Conservation (phyloP, 2,888 invertebrate genomes). For the Acutogordius australiensis region DNA sequence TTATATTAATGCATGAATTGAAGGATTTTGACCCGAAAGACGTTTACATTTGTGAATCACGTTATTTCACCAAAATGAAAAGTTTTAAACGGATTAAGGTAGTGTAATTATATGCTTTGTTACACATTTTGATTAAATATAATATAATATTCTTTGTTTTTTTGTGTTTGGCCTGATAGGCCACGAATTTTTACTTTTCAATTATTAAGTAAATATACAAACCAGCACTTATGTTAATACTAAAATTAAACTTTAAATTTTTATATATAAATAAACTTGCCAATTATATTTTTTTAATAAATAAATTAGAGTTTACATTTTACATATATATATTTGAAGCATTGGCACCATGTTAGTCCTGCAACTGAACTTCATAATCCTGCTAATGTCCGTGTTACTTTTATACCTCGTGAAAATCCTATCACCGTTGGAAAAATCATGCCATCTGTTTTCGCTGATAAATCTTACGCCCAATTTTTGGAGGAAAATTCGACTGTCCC, state of each 20-base stretch:
- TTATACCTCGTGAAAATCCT: neutral
- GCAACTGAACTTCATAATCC: neutral
- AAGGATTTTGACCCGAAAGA: slow-evolving; percentile 53
- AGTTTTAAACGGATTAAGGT: slow-evolving; percentile 55
- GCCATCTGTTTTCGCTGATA: neutral
- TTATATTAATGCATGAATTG: no score
- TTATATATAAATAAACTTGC: no score
- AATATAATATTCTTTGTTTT: neutral
- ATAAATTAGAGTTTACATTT: neutral
- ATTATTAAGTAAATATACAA: no score
- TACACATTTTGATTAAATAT: neutral
- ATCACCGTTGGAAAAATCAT: neutral
- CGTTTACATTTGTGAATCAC: slow-evolving; percentile 78
- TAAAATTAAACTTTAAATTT: no score
- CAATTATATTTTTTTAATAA: neutral
- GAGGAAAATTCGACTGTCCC: neutral
- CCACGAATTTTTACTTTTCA: neutral
- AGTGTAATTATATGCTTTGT: neutral
- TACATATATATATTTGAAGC: no score
- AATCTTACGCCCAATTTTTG: neutral
- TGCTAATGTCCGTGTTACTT: neutral
- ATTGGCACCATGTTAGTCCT: slow-evolving; percentile 1
- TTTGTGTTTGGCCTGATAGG: neutral
- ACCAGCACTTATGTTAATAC: no score
- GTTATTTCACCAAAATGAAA: slow-evolving; percentile 53